These are phyloP conservation scores for Gouania willdenowi DNA, from an alignment of 2,797 vertebrate species.

Conservation along the genomic window DNA sequence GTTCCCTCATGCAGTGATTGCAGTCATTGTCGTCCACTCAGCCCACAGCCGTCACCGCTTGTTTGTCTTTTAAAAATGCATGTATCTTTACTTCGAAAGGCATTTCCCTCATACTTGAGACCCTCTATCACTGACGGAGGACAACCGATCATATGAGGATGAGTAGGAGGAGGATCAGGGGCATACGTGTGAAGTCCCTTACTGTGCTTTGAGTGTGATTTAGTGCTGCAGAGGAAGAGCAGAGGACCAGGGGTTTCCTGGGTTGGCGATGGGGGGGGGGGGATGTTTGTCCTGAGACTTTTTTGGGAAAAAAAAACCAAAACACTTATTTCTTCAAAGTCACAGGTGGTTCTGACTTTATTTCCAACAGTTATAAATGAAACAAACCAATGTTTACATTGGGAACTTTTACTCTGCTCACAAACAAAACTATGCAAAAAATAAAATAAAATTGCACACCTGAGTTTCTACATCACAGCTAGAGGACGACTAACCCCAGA, in stretches of 20 bases:
- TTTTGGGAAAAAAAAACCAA: conserved; percentile 39
- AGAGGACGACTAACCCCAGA: conserved; percentile 51
- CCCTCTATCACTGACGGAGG: conserved; percentile 65
- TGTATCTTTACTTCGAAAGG: conserved; percentile 67
- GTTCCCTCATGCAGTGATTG: conserved; percentile 18
- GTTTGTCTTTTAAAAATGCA: conserved; percentile 26
- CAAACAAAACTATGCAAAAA: conserved; percentile 47
- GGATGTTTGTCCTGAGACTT: conserved; percentile 21
- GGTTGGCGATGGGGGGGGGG: conserved; percentile 23
- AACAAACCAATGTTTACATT: neutral
- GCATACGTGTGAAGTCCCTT: conserved; percentile 21
- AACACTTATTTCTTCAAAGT: conserved; percentile 44
- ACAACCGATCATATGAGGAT: conserved; percentile 45
- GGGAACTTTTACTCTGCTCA: conserved; percentile 52
- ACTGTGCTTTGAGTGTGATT: conserved; percentile 38
- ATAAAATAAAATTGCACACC: conserved; percentile 44
- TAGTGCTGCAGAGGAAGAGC: conserved; percentile 51
- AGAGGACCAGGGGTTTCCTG: conserved; percentile 57
- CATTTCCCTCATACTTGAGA: conserved; percentile 75
- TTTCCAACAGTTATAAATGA: conserved; percentile 17
- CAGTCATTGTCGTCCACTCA: conserved; percentile 31
- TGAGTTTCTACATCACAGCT: conserved; percentile 5
- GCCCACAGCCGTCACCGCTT: conserved; percentile 3
- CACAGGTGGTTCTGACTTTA: conserved; percentile 13
- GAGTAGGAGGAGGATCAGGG: conserved; percentile 17